Percentiles rank a stretch among this genome's conserved stretches.
Conservation (phyloP, 2,113 vertebrate genomes). For the Mixornis gularis region DNA sequence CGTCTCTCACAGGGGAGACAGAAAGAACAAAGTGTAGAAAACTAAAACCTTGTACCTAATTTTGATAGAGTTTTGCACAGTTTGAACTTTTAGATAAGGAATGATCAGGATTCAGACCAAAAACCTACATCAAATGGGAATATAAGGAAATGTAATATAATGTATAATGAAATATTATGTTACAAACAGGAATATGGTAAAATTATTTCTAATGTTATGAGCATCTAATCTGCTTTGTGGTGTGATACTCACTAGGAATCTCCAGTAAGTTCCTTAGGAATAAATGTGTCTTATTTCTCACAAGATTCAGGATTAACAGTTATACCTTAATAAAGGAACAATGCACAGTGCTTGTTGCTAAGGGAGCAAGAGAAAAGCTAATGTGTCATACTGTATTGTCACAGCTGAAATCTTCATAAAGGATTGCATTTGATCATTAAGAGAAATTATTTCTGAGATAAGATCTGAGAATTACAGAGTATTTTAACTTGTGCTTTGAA, state of each 20-base stretch:
- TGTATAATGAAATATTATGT: not conserved
- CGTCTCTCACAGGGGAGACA: not conserved
- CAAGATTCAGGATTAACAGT: not conserved
- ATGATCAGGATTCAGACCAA: not conserved
- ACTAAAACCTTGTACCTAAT: not conserved
- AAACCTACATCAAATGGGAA: not conserved
- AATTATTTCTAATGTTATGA: not conserved
- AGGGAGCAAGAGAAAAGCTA: not conserved
- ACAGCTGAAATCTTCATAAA: not conserved
- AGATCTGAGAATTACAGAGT: not conserved
- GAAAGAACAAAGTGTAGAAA: not conserved
- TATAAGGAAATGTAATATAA: not conserved
- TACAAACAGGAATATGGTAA: not conserved
- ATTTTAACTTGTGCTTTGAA: not conserved
- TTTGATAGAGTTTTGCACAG: not conserved
- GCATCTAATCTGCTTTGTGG: not conserved
- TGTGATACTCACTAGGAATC: not conserved
- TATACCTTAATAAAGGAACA: not conserved
- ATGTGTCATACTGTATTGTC: not conserved
- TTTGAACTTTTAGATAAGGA: not conserved
- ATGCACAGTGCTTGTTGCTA: not conserved
- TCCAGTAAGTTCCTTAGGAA: not conserved
- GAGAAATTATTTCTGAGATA: not conserved
- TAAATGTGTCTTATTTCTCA: not conserved
- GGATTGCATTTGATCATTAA: not conserved